Conservation (phyloP, 2,888 invertebrate species). For the Epirrita christyi region DNA sequence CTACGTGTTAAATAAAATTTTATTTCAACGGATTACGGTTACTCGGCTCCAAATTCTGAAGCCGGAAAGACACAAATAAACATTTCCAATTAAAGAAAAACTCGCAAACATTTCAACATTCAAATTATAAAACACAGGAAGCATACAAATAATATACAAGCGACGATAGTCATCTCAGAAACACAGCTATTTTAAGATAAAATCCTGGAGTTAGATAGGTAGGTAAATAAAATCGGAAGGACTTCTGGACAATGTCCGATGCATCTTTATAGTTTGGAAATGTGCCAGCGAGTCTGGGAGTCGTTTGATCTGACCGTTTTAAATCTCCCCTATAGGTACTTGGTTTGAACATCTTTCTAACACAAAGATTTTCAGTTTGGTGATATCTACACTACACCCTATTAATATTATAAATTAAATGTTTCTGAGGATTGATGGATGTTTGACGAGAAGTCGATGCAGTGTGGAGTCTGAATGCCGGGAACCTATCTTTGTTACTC, state of each 20-base stretch:
- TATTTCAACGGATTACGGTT: background rate
- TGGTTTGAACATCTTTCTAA: background rate
- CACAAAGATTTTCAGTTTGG: background rate
- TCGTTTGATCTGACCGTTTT: background rate
- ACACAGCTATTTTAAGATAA: no score
- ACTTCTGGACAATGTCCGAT: conserved; percentile 26
- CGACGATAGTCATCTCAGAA: conserved; percentile 3
- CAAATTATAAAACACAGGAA: conserved; percentile 3
- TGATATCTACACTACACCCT: no score
- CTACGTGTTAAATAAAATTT: no score
- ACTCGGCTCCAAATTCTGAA: background rate
- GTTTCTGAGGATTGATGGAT: no score
- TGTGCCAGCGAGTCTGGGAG: conserved; percentile 12
- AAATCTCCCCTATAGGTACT: background rate
- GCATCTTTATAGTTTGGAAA: conserved; percentile 21
- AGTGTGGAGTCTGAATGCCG: no score
- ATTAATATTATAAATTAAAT: no score
- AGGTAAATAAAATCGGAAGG: conserved; percentile 5
- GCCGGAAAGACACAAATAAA: conserved; percentile 13
- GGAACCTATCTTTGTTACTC: no score
- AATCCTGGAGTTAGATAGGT: background rate
- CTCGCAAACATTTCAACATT: conserved; percentile 1
- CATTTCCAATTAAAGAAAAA: conserved; percentile 15
- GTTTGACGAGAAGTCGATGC: no score
- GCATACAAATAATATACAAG: conserved; percentile 1